These are phyloP conservation scores for Heliocidaris erythrogramma DNA, from an alignment of 35 echinoderm and acorn worm species.

Conservation along the genomic window DNA sequence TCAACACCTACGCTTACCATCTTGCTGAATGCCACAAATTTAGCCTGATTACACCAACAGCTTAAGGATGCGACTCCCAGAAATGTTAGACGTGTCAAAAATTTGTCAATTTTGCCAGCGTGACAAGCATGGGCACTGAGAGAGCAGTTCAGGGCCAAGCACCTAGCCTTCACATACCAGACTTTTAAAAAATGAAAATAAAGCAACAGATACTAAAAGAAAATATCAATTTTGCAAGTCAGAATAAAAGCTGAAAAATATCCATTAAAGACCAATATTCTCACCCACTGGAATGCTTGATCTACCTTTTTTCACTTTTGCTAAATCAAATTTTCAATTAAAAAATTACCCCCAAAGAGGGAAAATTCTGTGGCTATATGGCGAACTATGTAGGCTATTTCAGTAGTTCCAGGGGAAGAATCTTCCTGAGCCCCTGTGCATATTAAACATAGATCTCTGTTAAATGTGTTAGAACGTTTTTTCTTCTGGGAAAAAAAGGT, in stretches of 20 bases:
- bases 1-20: background rate
- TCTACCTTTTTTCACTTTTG: no score
- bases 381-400: background rate
- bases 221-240: no score
- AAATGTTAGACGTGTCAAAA: conserved; percentile 41
- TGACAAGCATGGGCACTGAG: conserved; percentile 9
- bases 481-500: background rate
- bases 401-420: no score
- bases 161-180: conserved; percentile 1
- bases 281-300: no score
- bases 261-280: no score
- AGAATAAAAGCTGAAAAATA: no score
- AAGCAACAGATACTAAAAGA: background rate
- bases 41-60: conserved; percentile 36
- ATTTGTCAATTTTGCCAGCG: conserved; percentile 46
- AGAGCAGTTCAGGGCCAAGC: conserved; percentile 5
- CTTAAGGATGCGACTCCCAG: conserved; percentile 14
- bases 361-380: background rate
- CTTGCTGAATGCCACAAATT: conserved; percentile 34
- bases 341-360: no score
- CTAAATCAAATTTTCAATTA: no score
- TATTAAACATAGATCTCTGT: background rate
- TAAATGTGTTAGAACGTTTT: background rate
- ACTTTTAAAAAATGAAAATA: background rate
- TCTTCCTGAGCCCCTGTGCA: background rate